Base-by-base conservation (phyloP, 2,888 invertebrate species). In the Tachina grossa region DNA sequence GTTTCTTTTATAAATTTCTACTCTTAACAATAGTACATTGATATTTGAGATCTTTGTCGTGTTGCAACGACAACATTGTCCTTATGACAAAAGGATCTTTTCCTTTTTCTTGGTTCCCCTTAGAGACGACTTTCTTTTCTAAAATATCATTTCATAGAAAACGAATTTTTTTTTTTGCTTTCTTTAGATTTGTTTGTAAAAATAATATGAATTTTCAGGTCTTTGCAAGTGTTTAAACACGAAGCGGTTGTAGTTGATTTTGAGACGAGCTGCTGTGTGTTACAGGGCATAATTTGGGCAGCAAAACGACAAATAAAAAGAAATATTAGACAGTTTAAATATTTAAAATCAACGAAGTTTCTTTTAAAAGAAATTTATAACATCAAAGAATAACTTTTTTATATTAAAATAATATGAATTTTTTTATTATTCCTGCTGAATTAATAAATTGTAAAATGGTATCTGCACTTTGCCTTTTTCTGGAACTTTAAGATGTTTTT, bases 31-130 rank as follows among this genome's bases (percentile, higher is more conserved):
- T 74, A 41, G 53, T 3, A 53, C 71, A 61, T 79, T 83, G 85
- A 85, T 83, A 79, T 83, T 75, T 66, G 71, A 79, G 63, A 83
- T 79, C 74, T 69, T 83, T 76, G 81, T 79, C 57, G 55, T 77
- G 49, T 69, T 66, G 59, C 55, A 59, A 61, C 63, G 77, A 84
- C 45, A 81, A 78, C 59, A 41, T 13, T 39, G 16, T 55, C 16
- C n/a, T 16, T 39, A 16, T n/a, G 53, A 11, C n/a, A 82, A 69
- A 31, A 75, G 22, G 59, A 79, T 79, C 22, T 79, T 77, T 76
- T 43, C 6, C 6, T 65, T 39, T 8, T 66, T 31, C 9, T 41
- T 43, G 61, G 59, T 71, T 75, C 53, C 66, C 59, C 66, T n/a
- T n/a, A n/a, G n/a, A 47, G 53, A 75, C n/a, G 71, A 49, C 2